Evolutionary conservation across 2,888 invertebrate species (phyloP).

Genomic region (Tupiocoris notatus): DNA sequence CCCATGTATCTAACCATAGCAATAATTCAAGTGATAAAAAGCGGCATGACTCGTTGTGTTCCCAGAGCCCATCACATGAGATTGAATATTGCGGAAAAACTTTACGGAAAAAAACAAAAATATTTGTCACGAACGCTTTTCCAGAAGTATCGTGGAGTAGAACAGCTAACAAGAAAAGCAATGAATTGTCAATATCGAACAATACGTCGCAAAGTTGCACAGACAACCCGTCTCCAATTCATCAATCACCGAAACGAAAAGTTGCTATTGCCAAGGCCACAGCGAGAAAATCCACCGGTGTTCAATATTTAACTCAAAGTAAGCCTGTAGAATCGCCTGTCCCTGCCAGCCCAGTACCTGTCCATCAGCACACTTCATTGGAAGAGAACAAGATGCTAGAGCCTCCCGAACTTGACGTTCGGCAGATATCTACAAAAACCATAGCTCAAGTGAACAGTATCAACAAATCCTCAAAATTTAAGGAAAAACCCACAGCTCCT

Average conservation of each 20-base stretch:
- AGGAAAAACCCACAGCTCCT: neutral
- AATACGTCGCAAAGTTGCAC: too few relatives aligned
- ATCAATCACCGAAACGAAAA: neutral
- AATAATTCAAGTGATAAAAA: too few relatives aligned
- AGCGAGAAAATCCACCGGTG: neutral
- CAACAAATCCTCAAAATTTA: neutral
- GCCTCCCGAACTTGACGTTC: neutral
- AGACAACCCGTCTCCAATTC: too few relatives aligned
- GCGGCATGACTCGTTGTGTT: too few relatives aligned
- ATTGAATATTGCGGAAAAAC: neutral
- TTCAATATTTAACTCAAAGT: neutral
- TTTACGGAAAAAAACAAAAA: neutral
- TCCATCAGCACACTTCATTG: too few relatives aligned
- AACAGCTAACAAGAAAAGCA: neutral
- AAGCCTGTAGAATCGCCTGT: neutral
- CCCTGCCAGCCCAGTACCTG: too few relatives aligned
- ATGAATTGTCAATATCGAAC: neutral
- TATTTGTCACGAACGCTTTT: neutral
- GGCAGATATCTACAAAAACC: neutral
- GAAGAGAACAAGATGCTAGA: neutral
- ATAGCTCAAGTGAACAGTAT: neutral
- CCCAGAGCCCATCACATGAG: neutral
- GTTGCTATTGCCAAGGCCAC: neutral
- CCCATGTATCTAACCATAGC: too few relatives aligned
- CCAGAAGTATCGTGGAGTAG: neutral